These are phyloP conservation scores for Emydura subglobosa DNA, from an alignment of 2,113 vertebrate genomes.

Conservation along the genomic window DNA sequence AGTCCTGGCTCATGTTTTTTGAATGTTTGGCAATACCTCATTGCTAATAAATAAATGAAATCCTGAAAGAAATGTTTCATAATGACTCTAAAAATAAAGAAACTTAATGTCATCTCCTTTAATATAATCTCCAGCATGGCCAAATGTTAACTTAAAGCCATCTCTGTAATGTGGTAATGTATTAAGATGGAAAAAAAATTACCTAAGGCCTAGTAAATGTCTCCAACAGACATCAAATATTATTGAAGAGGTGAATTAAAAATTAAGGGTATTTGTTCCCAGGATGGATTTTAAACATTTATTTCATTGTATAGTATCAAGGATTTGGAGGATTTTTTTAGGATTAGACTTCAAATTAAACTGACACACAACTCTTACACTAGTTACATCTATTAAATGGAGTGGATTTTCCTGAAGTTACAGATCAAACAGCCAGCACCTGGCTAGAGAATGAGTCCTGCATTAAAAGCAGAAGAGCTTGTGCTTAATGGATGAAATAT, in stretches of 20 bases:
- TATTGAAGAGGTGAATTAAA: slow-evolving; percentile 33
- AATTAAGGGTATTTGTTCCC: slow-evolving; percentile 17
- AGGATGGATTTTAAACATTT: not conserved
- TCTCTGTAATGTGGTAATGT: accelerated
- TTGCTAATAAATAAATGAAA: slow-evolving; percentile 1
- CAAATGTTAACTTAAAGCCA: not conserved
- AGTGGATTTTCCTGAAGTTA: not conserved
- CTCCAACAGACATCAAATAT: not conserved
- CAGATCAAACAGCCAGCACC: not conserved
- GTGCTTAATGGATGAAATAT: not conserved
- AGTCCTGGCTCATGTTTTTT: slow-evolving; percentile 1
- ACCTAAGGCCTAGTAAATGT: not conserved
- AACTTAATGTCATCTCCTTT: not conserved
- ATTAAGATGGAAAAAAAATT: accelerated
- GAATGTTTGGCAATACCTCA: not conserved
- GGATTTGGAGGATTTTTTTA: not conserved
- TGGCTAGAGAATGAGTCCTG: not conserved
- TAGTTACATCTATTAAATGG: not conserved
- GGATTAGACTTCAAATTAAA: slow-evolving; percentile 23
- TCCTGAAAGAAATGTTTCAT: not conserved
- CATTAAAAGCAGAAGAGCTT: not conserved
- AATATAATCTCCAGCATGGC: not conserved
- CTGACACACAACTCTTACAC: not conserved
- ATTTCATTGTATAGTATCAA: slow-evolving; percentile 7
- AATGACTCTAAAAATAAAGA: not conserved